phyloP scores from a whole-genome alignment of 30 jellyfish, hydroid and myxozoan species.

The Hydractinia symbiolongicarpus region DNA sequence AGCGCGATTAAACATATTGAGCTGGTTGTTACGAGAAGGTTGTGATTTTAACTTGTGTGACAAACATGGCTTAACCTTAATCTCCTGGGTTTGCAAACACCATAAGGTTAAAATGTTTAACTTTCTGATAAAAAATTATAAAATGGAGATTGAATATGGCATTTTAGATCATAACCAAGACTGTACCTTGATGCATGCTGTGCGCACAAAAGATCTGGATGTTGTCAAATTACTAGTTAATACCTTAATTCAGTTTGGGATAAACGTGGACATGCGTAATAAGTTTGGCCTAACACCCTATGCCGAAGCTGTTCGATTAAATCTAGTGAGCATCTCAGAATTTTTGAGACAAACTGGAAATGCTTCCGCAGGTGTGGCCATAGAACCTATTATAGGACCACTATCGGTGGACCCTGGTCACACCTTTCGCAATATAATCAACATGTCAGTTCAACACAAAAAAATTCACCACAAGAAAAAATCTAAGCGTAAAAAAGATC shows the following conservation, averaged over 20 bases:
- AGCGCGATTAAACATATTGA: conserved; percentile 35
- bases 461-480: too few species aligned
- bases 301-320: conserved; percentile 53
- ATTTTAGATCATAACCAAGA: conserved; percentile 45
- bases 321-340: conserved; percentile 33
- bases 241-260: conserved; percentile 28
- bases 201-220: conserved; percentile 36
- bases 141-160: conserved; percentile 41
- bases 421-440: too few species aligned
- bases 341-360: conserved; percentile 41
- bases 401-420: too few species aligned
- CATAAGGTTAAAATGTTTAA: conserved; percentile 29
- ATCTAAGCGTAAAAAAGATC: too few species aligned
- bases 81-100: conserved; percentile 59
- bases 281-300: conserved; percentile 58
- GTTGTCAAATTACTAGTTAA: conserved; percentile 40
- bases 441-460: too few species aligned
- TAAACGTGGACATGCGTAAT: conserved; percentile 50
- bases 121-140: conserved; percentile 25
- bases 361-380: conserved; percentile 25
- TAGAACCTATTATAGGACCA: not conserved
- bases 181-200: conserved; percentile 69
- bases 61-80: conserved; percentile 38
- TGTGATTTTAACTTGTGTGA: conserved; percentile 44
- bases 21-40: conserved; percentile 32